Percentiles rank a stretch among this genome's conserved stretches.
Evolutionary conservation across 2,113 vertebrate genomes (phyloP).

Genomic region (Globicephala melas): DNA sequence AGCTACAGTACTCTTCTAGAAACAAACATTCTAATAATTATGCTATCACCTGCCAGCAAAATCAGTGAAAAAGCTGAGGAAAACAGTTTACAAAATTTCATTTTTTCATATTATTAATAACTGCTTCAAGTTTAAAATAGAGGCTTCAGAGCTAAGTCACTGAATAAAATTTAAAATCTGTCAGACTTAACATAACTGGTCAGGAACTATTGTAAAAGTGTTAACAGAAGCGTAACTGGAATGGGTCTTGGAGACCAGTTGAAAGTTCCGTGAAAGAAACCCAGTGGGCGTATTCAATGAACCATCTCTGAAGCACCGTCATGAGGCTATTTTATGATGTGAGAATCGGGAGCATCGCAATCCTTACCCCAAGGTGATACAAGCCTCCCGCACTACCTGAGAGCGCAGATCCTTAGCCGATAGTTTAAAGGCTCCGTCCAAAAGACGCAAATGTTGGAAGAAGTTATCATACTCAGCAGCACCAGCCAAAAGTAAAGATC

Average conservation of each 20-base stretch:
- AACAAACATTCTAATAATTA: neutral
- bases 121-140: neutral
- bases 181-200: neutral
- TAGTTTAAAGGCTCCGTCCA: conserved; percentile 94
- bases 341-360: neutral
- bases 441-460: conserved; percentile 93
- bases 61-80: neutral
- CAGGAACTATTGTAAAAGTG: neutral
- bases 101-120: conserved; percentile 6
- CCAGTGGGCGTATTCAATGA: neutral
- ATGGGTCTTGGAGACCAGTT: neutral
- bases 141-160: conserved; percentile 9
- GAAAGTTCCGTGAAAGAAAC: neutral
- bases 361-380: conserved; percentile 95
- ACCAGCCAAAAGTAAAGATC: conserved; percentile 93
- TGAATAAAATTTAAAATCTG: neutral
- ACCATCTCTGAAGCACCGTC: neutral
- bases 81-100: neutral
- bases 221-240: neutral
- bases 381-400: conserved; percentile 97
- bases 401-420: conserved; percentile 97
- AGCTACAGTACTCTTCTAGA: neutral
- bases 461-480: conserved; percentile 94
- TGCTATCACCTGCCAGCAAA: neutral
- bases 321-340: neutral